Base-by-base conservation (phyloP, 2,113 vertebrate genomes). In the Tragulus kanchil region DNA sequence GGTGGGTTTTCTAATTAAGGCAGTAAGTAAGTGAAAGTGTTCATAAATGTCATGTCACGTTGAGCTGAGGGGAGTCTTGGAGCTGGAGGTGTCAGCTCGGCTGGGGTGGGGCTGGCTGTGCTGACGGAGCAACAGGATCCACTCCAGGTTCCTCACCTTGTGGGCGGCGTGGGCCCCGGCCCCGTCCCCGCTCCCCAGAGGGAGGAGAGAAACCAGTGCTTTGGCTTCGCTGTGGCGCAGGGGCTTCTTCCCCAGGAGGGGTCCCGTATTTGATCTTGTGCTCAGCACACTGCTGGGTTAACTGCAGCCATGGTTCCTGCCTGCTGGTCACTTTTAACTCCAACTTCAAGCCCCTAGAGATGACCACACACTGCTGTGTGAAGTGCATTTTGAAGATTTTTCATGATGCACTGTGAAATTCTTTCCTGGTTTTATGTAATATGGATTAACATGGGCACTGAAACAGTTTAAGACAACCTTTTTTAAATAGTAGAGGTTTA, bases 341-440 rank as follows among this genome's bases (percentile, higher is more conserved):
- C 48, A 8, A 67, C 14, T 93, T 61, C 85, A 67, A 50, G 8
- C 11, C 26, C 12, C 17, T 54, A 56, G 45, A 62, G 26, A 23
- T 81, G 36, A 16, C 52, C 3, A 25, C 4, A 78, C 10, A 50
- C 15, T 79, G 5, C 26, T 54, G 0, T 50, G 19, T 42, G 79
- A 61, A 89, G 83, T 91, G 42, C 42, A 69, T 95, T 93, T 89
- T 79, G 78, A 52, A 73, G 17, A 42, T 58, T 81, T 73, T 90
- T 90, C 23, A 21, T 54, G 36, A 26, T 85, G 17, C 8, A 54
- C 52, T 77, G 14, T 58, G 54, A 58, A 58, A 12, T 13, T 81
- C 21, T 81, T 58, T 56, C 52, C 31, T 58, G 52, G 56, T 58
- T 36, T 36, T 36, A 56, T 56, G 5, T 81, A 81, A 36, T 81